Base-by-base conservation (phyloP, 2,797 vertebrate genomes). In the Enteromius argenteus region DNA sequence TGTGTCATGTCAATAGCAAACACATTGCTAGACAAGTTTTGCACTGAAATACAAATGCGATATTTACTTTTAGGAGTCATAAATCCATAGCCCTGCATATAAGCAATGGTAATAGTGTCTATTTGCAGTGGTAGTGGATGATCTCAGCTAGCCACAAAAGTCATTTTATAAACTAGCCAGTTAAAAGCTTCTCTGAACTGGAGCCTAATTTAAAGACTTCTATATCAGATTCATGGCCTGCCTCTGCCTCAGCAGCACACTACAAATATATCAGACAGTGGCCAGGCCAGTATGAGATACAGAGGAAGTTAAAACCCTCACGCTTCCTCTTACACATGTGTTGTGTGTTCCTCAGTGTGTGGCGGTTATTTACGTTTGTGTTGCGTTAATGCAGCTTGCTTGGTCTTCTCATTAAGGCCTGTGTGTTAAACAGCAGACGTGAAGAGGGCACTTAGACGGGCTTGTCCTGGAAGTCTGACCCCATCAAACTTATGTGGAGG, bases 381-480 rank as follows among this genome's bases (percentile, higher is more conserved):
- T 77, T 78, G 67, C 8, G 14, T 75, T 79, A 80, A 80, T 56
- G 46, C 51, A 44, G 53, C 35, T 58, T 69, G 66, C 66, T 84
- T 84, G 39, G 35, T 69, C 67, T 88, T 79, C 84, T 84, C 78
- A 84, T 87, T 62, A 49, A 84, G 58, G 11, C 17, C 56, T 69
- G 66, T 68, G 39, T 69, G 68, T 77, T 39, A 58, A 84, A 78
- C 46, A 66, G 84, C n/a, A 53, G 84, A 85, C 30, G 35, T 46
- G 74, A 58, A 69, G 75, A 78, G 39, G 42, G 42, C 75, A 49
- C 73, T 83, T 83, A 83, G 60, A 83, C 11, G 17, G 39, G 66
- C 37, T 73, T 87, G 51, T 81, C 79, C 62, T 90, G 58, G 84
- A 86, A 86, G 58, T 44, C 46, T 21, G 68, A 77, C 56, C 83